Percentiles rank a stretch among this genome's conserved stretches.
phyloP scores from a whole-genome alignment of 2,113 vertebrate genomes.

The Alexandromys fortis region DNA sequence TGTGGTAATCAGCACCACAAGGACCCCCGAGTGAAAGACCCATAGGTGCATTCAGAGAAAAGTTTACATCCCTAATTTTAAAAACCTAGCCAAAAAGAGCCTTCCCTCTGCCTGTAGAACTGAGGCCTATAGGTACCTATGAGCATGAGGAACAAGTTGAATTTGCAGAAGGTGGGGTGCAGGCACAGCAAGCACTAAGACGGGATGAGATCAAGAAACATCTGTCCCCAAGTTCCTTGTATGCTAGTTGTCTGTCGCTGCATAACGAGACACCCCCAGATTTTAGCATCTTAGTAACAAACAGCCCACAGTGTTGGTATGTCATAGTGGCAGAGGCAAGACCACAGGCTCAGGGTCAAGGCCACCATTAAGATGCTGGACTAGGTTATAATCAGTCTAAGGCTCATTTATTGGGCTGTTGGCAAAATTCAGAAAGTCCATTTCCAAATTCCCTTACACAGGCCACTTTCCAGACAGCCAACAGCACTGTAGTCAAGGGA shows the following conservation, averaged over 20 bases:
- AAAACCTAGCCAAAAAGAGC: not conserved
- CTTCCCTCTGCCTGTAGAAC: not conserved
- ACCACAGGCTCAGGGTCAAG: not conserved
- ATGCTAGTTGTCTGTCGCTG: not conserved
- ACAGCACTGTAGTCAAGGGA: no score
- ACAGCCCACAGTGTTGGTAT: not conserved
- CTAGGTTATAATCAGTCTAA: not conserved
- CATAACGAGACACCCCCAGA: not conserved
- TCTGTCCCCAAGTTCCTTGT: not conserved
- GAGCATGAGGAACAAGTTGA: not conserved
- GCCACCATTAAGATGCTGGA: not conserved
- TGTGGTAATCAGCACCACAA: not conserved
- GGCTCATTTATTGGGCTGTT: not conserved
- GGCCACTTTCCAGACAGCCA: not conserved
- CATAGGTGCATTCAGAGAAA: not conserved
- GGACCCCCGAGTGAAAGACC: not conserved
- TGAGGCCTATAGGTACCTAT: no score
- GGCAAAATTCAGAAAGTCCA: not conserved
- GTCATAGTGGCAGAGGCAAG: not conserved
- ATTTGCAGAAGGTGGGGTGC: not conserved
- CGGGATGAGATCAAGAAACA: no score
- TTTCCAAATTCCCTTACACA: not conserved
- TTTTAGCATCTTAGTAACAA: not conserved
- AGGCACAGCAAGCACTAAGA: not conserved
- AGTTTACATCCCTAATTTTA: not conserved